These are phyloP conservation scores for Helobdella robusta DNA, from an alignment of 2,888 invertebrate species.

Conservation along the genomic window DNA sequence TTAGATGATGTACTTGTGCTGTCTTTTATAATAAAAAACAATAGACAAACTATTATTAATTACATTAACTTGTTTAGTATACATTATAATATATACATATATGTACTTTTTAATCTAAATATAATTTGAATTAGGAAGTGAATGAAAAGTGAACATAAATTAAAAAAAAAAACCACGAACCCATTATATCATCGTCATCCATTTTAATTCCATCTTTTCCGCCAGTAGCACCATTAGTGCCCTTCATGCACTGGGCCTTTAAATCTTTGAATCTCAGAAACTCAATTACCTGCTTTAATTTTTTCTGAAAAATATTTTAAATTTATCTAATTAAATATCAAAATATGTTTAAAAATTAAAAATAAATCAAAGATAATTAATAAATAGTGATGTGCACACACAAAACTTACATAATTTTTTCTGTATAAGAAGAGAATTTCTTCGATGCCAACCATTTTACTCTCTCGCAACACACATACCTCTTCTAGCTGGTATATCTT, in stretches of 20 bases:
- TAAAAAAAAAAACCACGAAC: too few species aligned
- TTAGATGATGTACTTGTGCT: too few species aligned
- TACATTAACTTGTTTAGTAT: too few species aligned
- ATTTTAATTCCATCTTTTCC: slow-evolving; percentile 26
- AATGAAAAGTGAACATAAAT: too few species aligned
- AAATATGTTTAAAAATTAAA: neutral
- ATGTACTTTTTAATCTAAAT: too few species aligned
- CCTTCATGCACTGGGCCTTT: slow-evolving; percentile 38
- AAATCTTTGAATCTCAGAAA: slow-evolving; percentile 47
- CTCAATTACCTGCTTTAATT: slow-evolving; percentile 43
- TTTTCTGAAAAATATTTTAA: slow-evolving; percentile 37
- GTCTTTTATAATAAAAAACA: too few species aligned
- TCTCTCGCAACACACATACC: slow-evolving; percentile 58
- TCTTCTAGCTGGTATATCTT: slow-evolving; percentile 64
- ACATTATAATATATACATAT: too few species aligned
- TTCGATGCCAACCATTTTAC: slow-evolving; percentile 54
- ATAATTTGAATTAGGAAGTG: too few species aligned
- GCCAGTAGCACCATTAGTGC: neutral
- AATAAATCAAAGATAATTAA: slow-evolving; percentile 16
- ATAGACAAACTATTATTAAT: too few species aligned
- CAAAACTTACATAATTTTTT: slow-evolving; percentile 62
- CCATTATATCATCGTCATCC: neutral
- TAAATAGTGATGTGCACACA: too few species aligned
- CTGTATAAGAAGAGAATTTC: slow-evolving; percentile 75
- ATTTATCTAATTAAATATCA: neutral